Base-by-base conservation (phyloP, 2,888 invertebrate species). In the Salpingus planirostris region DNA sequence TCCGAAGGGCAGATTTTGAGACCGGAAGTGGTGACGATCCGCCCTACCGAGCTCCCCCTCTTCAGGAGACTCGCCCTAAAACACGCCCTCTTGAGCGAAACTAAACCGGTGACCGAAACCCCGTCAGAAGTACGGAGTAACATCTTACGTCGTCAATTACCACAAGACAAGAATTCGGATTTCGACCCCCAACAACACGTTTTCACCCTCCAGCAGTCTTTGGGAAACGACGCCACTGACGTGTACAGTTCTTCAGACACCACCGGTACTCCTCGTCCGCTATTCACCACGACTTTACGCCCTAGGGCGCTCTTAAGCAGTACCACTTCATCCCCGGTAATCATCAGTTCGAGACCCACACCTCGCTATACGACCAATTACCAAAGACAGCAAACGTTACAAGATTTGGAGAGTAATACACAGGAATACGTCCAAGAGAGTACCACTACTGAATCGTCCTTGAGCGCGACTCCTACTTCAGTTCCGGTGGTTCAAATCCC, bases 201-300 rank as follows among this genome's bases (percentile, higher is more conserved):
- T 62, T 54, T 71, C 11, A 71, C 59, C 21, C 52, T 74, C 6
- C 73, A 71, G 44, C 78, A 79, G 52, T 73, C 73, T 1, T 64
- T 69, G 11, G 76, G 74, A 7, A 77, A 77, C 44, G 82, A 82
- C 52, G 70, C 75, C 2, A 70, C 76, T 2, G 80, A 80, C 47
- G 76, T 81, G 1, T 82, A 80, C 43, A 79, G 78, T 15, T 72
- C 74, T 18, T 74, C 78, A 13, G 60, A 76, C 8, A 76, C 77
- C 0, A 74, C 74, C 11, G 74, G 72, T 33, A 72, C 78, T 13
- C 72, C 78, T 3, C 65, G 80, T 15, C 80, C 80, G 0, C 57
- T 81, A 10, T 80, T 80, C 46, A 80, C 80, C 0, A 80, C 80
- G 0, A 75, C 76, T 0, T 73, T 74, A 0, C 65, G 76, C 13